phyloP scores from a whole-genome alignment of 2,888 invertebrate species.

The Galeruca laticollis region DNA sequence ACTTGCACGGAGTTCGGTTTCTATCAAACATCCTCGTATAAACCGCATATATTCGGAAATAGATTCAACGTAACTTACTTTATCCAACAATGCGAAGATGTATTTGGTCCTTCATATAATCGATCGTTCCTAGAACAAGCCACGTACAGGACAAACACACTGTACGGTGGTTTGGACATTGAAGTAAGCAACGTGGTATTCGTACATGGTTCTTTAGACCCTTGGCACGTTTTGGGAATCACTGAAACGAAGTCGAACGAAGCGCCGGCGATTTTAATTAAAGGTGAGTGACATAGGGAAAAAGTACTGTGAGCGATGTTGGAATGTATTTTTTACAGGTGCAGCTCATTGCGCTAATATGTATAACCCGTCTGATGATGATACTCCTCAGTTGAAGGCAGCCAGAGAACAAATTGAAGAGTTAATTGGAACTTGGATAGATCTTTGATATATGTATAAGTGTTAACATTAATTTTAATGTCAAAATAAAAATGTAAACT shows the following conservation, averaged over 20 bases:
- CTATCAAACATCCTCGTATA: slow-evolving; percentile 87
- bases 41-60: slow-evolving; percentile 77
- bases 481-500: no score
- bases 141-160: slow-evolving; percentile 79
- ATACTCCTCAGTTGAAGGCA: slow-evolving; percentile 75
- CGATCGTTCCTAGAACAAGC: slow-evolving; percentile 72
- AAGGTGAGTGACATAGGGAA: slow-evolving; percentile 69
- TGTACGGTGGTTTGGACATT: slow-evolving; percentile 82
- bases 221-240: slow-evolving; percentile 87
- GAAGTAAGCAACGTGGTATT: slow-evolving; percentile 81
- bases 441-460: slow-evolving; percentile 24
- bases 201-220: slow-evolving; percentile 91
- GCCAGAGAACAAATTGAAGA: slow-evolving; percentile 69
- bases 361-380: slow-evolving; percentile 80
- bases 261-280: slow-evolving; percentile 80
- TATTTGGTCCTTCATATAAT: slow-evolving; percentile 83
- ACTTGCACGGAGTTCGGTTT: slow-evolving; percentile 97
- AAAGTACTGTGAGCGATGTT: background rate
- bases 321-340: slow-evolving; percentile 69
- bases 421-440: slow-evolving; percentile 50
- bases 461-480: no score
- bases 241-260: slow-evolving; percentile 70
- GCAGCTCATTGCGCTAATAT: slow-evolving; percentile 95
- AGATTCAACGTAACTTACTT: slow-evolving; percentile 83
- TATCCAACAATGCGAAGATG: slow-evolving; percentile 83